These are phyloP conservation scores for Pachyuromys duprasi DNA, from an alignment of 2,797 vertebrate genomes.

Conservation along the genomic window DNA sequence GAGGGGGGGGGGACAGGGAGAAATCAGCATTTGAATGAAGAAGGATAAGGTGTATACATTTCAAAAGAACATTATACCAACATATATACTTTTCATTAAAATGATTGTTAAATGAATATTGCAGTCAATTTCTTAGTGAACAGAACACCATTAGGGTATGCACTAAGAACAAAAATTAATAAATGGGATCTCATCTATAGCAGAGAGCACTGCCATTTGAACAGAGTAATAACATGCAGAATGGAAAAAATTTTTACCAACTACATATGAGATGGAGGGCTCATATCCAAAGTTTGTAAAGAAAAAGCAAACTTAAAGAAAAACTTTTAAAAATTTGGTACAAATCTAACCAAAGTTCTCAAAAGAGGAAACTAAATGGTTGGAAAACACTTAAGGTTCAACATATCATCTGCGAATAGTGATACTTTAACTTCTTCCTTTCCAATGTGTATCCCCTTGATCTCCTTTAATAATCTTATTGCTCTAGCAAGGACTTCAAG, in stretches of 20 bases:
- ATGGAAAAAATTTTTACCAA: not conserved
- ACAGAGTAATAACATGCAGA: not conserved
- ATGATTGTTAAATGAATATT: not conserved
- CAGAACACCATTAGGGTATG: not conserved
- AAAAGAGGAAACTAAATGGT: not conserved
- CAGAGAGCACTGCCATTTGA: not conserved
- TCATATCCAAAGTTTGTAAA: not conserved
- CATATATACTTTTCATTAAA: constrained; percentile 7
- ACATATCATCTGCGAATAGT: no score
- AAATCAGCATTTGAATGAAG: no score
- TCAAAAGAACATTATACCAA: no score
- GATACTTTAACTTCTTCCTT: no score
- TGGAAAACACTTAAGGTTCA: not conserved
- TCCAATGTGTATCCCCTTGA: no score
- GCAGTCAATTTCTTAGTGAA: not conserved
- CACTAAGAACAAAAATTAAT: not conserved
- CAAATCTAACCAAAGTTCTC: not conserved
- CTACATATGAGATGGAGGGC: no score
- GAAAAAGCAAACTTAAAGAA: not conserved
- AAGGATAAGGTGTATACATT: no score
- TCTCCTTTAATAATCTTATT: no score
- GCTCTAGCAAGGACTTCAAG: no score
- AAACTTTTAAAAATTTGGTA: not conserved
- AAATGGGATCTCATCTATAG: not conserved
- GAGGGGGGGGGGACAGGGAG: no score